Base-by-base conservation (phyloP, 2,113 vertebrate species). In the Paramormyrops kingsleyae region DNA sequence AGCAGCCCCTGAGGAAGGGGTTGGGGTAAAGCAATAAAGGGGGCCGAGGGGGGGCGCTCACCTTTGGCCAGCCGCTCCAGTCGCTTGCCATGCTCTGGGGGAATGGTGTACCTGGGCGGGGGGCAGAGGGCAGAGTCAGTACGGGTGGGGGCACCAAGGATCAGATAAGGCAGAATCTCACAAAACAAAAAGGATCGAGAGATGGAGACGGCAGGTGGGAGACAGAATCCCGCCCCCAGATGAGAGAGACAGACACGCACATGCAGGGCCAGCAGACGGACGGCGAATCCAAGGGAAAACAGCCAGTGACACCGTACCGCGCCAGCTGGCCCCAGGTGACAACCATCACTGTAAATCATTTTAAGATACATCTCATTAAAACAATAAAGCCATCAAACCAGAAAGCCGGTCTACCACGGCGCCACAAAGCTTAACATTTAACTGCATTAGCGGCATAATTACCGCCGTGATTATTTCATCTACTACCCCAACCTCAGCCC, bases 1-100 rank as follows among this genome's bases (percentile, higher is more conserved):
- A 15, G 46, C 3, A 80, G 42, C 49, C 21, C 56, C n/a, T 15
- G 42, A 10, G 44, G 21, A 12, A 3, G n/a, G 39, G 17, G 17
- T 3, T 2, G n/a, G 39, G 17, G 35, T 2, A 2, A 39, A 21
- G 21, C 53, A 50, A 53, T 19, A 24, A 19, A 13, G 2, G 56
- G 27, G n/a, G 80, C 9, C 27, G 21, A 3, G 12, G n/a, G 10
- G 17, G 44, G 9, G 47, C 35, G 15, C 94, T 95, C 93, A 99
- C 99, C 99, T 95, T 99, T 97, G 0, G 99, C 99, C 93, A 99
- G 95, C 83, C 98, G 96, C 91, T 99, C 99, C 91, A 99, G 94
- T 59, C 99, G 95, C 93, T 99, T 99, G 92, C 99, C 99, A 0
- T 99, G 99, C 56, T 99, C 99, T 0, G 99, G 99, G 0, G 99